These are phyloP conservation scores for Drosophila cognata DNA, from an alignment of 2,888 invertebrate genomes.

Conservation along the genomic window DNA sequence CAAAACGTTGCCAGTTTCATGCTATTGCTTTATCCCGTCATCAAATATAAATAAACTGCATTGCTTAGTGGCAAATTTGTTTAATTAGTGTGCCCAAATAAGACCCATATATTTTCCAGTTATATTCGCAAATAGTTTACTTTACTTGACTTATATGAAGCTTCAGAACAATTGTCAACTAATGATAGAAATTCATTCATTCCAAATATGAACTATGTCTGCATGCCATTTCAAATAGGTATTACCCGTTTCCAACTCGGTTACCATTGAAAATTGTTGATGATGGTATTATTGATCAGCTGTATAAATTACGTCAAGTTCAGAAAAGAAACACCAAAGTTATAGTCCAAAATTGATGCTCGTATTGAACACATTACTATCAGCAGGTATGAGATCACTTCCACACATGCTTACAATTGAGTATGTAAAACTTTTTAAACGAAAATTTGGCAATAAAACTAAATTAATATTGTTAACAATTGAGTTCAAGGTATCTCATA, in stretches of 20 bases:
- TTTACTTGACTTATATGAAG: not conserved
- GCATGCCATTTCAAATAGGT: too few relatives aligned
- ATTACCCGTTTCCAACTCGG: not conserved
- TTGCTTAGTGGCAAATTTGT: not conserved
- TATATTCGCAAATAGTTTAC: not conserved
- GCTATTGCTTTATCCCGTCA: not conserved
- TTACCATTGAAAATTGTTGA: not conserved
- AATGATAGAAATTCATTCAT: not conserved
- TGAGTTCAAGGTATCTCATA: not conserved
- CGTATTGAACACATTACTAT: not conserved
- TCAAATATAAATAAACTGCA: not conserved
- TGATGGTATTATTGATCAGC: not conserved
- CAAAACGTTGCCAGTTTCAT: not conserved
- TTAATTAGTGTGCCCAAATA: not conserved
- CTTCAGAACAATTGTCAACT: not conserved
- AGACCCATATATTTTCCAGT: not conserved
- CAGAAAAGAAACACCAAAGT: not conserved
- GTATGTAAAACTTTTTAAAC: not conserved
- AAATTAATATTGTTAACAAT: not conserved
- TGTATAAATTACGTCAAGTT: not conserved
- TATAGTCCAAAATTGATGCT: not conserved
- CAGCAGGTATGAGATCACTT: not conserved
- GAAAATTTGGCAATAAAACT: not conserved
- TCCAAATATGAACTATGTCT: not conserved
- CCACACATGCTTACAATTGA: not conserved